Evolutionary conservation across 2,113 vertebrate genomes (phyloP), one percentile per base, ranked within the genome.

Genomic region (Calypte anna): DNA sequence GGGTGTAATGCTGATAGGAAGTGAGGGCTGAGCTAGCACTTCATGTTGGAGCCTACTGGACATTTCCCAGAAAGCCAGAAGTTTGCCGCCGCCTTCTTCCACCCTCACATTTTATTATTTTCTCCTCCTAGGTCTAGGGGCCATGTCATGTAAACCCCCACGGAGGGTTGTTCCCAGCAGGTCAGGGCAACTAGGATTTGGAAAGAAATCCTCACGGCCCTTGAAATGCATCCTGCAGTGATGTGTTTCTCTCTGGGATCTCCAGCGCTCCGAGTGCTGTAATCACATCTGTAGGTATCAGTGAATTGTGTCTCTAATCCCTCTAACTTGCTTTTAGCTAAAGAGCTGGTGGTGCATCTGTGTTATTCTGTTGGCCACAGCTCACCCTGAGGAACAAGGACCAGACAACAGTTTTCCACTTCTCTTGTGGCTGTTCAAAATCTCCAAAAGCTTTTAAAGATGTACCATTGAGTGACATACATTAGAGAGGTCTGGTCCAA

Each of bases 21-120:
- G 85, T 88, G 68, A 91, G 91, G 64, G 86, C 96, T 82, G 94
- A 96, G 97, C 91, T 86, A 91, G 96, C 96, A 78, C 93, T 94
- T 96, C 82, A 57, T 82, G 94, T 63, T 46, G 58, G 78, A 93
- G 88, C 94, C 95, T 66, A 88, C 90, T 55, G 58, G 96, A 89
- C 96, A 30, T 93, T 82, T 44, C 77, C 82, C 55, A 86, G 91
- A 86, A 46, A 63, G 77, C 83, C 88, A n/a, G 25, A 66, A 91
- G 61, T 72, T 87, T 79, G 53, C 86, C 24, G 12, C 89, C 59
- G 73, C 75, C 14, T 63, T 68, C 78, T 93, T 57, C 91, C 57
- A 59, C 69, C 31, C 64, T 88, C 57, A 14, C 36, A 0, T 64
- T 86, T 77, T 33, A 61, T 63, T 64, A 9, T 90, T 88, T 90